Base-by-base conservation (phyloP, 2,888 invertebrate genomes). In the Lampropteryx suffumata region DNA sequence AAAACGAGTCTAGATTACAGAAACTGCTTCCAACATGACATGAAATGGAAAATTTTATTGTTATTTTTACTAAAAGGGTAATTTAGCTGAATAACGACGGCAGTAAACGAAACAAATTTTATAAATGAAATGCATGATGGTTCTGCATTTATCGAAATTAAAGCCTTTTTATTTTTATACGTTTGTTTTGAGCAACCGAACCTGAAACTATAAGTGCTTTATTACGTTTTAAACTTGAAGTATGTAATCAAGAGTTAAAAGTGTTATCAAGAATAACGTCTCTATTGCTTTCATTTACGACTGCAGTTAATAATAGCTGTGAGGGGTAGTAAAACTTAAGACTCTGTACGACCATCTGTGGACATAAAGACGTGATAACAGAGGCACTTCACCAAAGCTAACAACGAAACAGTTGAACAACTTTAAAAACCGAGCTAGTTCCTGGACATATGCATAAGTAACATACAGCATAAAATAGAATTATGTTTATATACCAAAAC, bases 361-460 rank as follows among this genome's bases (percentile, higher is more conserved):
- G 24, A 34, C 40, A 10, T 41, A 29, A 41, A 26, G 41, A 42
- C 30, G 41, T 48, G 48, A 48, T 48, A 48, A 48, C 48, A 35
- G 34, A 29, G 28, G 10, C 35, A 41, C 35, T 41, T 14, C 14
- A 41, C 24, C 29, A 44, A 7, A 36, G 44, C 12, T 36, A 21
- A 12, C 1, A 10, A 1, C 0, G 1, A 45, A 29, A 28, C 29
- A 36, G 44, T 24, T 24, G 21, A 36, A 12, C 28, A 12, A 28
- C 3, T 35, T n/a, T 26, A 8, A 6, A 9, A 33, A 12, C 11
- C 11, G 11, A 3, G 1, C 24, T 1, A 24, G 24, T 7, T 3
- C 3, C 24, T 7, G 7, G 7, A 24, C 6, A 24, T 24, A 6
- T 24, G 7, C 5, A 24, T 6, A 24, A 2, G 17, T 17, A n/a